Evolutionary conservation across 2,888 invertebrate species (phyloP).

Genomic region (Anthoptus insignis): DNA sequence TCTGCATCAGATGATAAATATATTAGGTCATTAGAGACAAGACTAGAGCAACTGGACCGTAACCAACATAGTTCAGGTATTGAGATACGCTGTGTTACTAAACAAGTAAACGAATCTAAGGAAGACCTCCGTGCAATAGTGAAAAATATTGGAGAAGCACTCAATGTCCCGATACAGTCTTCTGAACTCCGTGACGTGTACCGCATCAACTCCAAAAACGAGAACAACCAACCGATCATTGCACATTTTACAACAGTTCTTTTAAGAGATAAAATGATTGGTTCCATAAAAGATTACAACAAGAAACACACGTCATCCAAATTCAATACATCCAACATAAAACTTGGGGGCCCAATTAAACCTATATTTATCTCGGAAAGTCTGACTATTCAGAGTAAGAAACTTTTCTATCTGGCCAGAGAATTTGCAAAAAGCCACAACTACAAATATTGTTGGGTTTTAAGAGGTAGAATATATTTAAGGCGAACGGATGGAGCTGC

Average conservation of each 20-base stretch:
- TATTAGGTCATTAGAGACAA: constrained; percentile 1
- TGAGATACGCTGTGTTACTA: constrained; percentile 8
- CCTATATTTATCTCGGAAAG: constrained; percentile 13
- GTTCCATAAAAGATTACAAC: constrained; percentile 2
- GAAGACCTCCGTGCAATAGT: constrained; percentile 4
- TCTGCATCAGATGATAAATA: constrained; percentile 8
- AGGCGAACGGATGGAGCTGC: not conserved
- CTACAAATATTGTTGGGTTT: constrained; percentile 9
- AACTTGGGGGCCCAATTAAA: constrained; percentile 7
- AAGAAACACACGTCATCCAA: constrained; percentile 6
- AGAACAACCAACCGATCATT: constrained; percentile 6
- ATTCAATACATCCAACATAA: constrained; percentile 16
- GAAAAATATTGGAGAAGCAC: not conserved
- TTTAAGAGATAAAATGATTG: constrained; percentile 13
- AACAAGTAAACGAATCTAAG: constrained; percentile 3
- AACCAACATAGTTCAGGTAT: constrained; percentile 8
- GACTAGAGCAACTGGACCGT: constrained; percentile 9
- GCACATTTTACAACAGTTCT: constrained; percentile 1
- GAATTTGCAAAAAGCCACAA: constrained; percentile 4
- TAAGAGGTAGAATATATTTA: not conserved
- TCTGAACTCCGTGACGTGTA: constrained; percentile 14
- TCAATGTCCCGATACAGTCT: not conserved
- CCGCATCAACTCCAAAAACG: constrained; percentile 18
- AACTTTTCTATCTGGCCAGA: not conserved
- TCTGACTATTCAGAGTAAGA: constrained; percentile 12